phyloP scores from a whole-genome alignment of 2,797 vertebrate genomes.

The Pelochelys cantorii region DNA sequence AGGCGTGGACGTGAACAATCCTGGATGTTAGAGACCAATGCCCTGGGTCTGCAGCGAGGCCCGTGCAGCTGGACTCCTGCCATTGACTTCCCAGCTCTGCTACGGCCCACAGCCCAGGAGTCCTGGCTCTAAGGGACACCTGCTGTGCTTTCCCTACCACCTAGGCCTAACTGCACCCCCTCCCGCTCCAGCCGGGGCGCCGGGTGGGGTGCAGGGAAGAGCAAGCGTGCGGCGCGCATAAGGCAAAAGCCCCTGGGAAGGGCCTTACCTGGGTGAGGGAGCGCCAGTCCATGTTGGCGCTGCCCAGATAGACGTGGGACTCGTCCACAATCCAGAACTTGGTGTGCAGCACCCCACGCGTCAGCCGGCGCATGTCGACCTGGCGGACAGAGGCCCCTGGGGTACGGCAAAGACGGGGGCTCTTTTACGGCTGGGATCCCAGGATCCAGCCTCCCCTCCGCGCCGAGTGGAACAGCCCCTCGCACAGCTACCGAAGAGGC shows the following conservation, averaged over 20 bases:
- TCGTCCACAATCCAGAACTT: slow-evolving; percentile 96
- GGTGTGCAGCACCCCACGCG: slow-evolving; percentile 91
- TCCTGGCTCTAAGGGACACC: neutral
- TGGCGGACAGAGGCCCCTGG: slow-evolving; percentile 87
- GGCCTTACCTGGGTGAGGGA: slow-evolving; percentile 90
- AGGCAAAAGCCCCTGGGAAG: too few species aligned
- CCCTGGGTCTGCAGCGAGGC: neutral
- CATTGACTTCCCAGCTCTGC: neutral
- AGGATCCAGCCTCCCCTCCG: neutral
- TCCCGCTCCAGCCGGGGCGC: too few species aligned
- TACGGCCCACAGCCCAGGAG: too few species aligned
- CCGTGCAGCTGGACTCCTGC: too few species aligned
- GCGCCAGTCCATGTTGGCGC: slow-evolving; percentile 98
- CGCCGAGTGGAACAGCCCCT: neutral
- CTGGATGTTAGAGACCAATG: neutral
- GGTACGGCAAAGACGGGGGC: neutral
- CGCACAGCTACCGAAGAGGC: neutral
- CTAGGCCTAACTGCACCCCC: too few species aligned
- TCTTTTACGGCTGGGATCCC: neutral
- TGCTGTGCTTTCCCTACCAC: neutral
- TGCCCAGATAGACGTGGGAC: slow-evolving; percentile 92
- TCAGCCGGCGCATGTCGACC: slow-evolving; percentile 88
- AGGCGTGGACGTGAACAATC: neutral
- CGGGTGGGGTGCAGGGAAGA: too few species aligned
- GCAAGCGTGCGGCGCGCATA: too few species aligned